Evolutionary conservation across 2,113 vertebrate species (phyloP), one percentile per base, ranked within the genome.

Genomic region (rat (Rattus norvegicus)): DNA sequence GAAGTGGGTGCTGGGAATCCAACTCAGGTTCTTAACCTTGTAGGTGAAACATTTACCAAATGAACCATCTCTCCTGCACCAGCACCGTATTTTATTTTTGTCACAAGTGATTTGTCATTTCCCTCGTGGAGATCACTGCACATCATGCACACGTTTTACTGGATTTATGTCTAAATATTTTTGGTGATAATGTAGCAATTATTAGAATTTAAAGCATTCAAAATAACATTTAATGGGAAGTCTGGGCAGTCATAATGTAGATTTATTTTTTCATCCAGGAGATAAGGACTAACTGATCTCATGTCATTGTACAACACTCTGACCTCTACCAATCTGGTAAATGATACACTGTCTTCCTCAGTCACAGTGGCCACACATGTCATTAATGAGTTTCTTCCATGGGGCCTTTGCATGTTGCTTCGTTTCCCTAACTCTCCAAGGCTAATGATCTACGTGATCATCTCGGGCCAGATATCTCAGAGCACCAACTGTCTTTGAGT

Each of bases 191-290:
- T 92, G 2, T 86, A 88, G 91, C 39, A 39, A 16, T 33, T 16
- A 52, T 95, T 92, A 70, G 28, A 94, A 93, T 91, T 73, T 54
- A 88, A 95, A 79, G 11, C 12, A 67, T 17, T 84, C 65, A 26
- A 75, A 65, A 36, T 67, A 70, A 16, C 73, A 79, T 80, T 90
- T 93, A 75, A 20, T 65, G 17, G 33, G 13, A 90, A 1, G 3
- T 65, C 54, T 47, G n/a, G 93, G 77, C 28, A 70, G n/a, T 94
- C 92, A 92, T 92, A 92, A 69, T 47, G 47, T 75, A 54, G 56
- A 14, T 36, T 36, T 69, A 12, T 56, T 49, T 86, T 33, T 81
- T 91, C 81, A 91, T 76, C 28, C 86, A 72, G 33, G 63, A 94
- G 49, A 88, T 80, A 70, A 88, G 54, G 87, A 63, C 36, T 28